These are phyloP conservation scores for Melopsittacus undulatus DNA, from an alignment of 2,797 vertebrate species.

Conservation along the genomic window DNA sequence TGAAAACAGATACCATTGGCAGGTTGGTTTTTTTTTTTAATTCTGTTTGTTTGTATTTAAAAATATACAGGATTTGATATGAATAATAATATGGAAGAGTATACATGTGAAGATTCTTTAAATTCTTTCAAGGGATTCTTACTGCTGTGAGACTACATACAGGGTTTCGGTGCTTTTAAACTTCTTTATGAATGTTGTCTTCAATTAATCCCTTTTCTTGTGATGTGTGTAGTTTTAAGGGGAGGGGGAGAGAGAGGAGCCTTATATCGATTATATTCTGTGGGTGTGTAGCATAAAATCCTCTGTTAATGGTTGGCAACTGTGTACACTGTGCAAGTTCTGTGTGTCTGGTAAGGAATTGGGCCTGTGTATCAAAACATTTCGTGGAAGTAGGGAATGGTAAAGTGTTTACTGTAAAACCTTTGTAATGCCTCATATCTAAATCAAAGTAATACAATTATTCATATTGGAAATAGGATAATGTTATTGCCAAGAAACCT, in stretches of 20 bases:
- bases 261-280: not conserved
- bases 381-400: not conserved
- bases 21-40: not conserved
- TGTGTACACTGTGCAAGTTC: not conserved
- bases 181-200: not conserved
- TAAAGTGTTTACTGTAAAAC: conserved; percentile 39
- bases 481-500: conserved; percentile 70
- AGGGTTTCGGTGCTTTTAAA: not conserved
- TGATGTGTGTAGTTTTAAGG: accelerated
- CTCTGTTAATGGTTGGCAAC: not conserved
- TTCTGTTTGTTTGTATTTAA: not conserved
- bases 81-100: not conserved
- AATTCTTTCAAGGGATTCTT: not conserved
- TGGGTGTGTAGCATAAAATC: not conserved
- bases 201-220: not conserved
- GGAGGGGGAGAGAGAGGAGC: not conserved
- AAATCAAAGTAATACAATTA: conserved; percentile 58
- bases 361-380: not conserved
- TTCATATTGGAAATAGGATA: conserved; percentile 64
- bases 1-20: not conserved
- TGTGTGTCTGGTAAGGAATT: not conserved
- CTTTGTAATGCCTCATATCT: conserved; percentile 61
- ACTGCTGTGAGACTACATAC: not conserved
- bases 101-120: accelerated
- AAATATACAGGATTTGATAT: not conserved